These are phyloP conservation scores for Pantherophis alleghaniensis DNA, from an alignment of 2,797 vertebrate genomes.

Conservation along the genomic window DNA sequence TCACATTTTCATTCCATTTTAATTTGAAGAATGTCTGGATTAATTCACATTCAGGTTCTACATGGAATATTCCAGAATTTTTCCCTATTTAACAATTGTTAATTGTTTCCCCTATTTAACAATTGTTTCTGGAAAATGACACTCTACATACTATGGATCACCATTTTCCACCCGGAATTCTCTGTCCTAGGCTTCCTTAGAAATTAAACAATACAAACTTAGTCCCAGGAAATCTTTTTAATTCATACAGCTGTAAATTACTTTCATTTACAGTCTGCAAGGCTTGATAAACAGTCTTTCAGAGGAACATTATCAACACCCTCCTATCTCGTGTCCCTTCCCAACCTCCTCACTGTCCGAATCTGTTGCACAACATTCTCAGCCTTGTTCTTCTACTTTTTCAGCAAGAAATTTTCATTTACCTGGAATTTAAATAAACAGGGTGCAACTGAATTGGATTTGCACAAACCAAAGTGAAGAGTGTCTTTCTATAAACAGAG, in stretches of 20 bases:
- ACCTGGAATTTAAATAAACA: slow-evolving; percentile 46
- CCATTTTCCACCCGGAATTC: background rate
- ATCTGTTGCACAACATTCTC: background rate
- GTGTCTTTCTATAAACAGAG: background rate
- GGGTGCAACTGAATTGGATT: slow-evolving; percentile 21
- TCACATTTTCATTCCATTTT: background rate
- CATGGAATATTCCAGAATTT: background rate
- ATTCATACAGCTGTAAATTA: too few relatives aligned
- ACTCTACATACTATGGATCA: slow-evolving; percentile 10
- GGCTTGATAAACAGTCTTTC: too few relatives aligned
- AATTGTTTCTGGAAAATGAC: background rate
- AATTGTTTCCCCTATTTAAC: background rate
- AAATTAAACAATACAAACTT: too few relatives aligned
- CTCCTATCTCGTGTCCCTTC: too few relatives aligned
- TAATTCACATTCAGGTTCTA: background rate
- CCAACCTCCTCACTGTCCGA: too few relatives aligned
- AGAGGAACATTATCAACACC: too few relatives aligned
- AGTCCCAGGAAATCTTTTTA: too few relatives aligned
- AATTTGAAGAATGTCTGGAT: background rate
- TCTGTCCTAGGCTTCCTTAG: too few relatives aligned
- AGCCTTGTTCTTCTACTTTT: background rate
- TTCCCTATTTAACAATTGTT: background rate
- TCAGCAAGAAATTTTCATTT: slow-evolving; percentile 15
- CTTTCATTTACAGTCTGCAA: too few relatives aligned
- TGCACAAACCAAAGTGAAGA: background rate